Conservation (phyloP, 2,797 vertebrate genomes). For the Adelosebastes latens region DNA sequence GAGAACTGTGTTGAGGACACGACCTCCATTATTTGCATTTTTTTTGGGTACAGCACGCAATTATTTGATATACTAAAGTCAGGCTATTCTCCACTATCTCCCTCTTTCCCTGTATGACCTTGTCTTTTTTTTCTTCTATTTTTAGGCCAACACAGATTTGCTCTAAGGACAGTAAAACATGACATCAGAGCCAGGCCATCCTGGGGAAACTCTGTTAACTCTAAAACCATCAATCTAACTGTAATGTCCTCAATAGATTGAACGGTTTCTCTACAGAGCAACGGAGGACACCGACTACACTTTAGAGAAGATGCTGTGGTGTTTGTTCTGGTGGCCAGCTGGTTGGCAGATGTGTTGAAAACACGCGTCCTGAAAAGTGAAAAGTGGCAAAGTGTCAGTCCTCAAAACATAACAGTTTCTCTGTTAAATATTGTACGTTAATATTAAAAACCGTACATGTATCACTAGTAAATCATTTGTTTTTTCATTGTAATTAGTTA, state of each 20-base stretch:
- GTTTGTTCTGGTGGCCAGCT: not conserved
- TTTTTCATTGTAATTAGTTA: not conserved
- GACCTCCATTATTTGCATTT: not conserved
- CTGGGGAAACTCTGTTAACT: not conserved
- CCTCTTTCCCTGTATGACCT: not conserved
- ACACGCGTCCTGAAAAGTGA: not conserved
- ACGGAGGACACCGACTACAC: not conserved
- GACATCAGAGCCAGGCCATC: not conserved
- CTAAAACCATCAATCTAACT: not conserved
- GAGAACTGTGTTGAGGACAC: not conserved
- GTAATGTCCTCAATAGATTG: not conserved
- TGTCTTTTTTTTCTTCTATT: not conserved
- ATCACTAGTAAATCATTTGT: not conserved
- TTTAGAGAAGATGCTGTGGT: not conserved
- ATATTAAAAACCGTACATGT: not conserved
- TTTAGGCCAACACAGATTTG: conserved; percentile 4
- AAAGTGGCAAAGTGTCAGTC: not conserved
- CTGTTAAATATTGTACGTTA: no score
- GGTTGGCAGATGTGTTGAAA: not conserved
- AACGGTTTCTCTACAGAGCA: not conserved
- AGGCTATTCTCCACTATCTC: not conserved
- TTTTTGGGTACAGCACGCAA: not conserved
- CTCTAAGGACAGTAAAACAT: not conserved
- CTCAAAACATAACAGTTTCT: not conserved
- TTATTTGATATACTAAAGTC: not conserved